Conservation (phyloP, 2,888 invertebrate species). For the Hypselothyrea guttata region DNA sequence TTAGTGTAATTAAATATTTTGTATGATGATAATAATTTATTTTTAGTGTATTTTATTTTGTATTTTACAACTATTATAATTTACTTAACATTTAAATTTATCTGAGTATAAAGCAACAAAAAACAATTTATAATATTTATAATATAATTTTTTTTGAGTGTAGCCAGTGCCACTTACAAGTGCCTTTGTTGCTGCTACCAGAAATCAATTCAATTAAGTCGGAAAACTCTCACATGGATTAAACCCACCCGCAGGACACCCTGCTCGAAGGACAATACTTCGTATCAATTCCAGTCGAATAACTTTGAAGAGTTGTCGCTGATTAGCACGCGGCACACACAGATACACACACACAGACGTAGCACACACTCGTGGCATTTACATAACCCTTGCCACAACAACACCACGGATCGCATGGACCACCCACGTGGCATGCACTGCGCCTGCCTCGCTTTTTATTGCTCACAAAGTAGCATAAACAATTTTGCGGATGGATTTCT, state of each 20-base stretch:
- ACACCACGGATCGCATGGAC: slow-evolving; percentile 46
- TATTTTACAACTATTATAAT: too few species aligned
- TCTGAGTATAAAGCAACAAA: too few species aligned
- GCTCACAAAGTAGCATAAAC: slow-evolving; percentile 75
- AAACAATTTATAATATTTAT: too few species aligned
- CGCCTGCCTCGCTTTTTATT: slow-evolving; percentile 67
- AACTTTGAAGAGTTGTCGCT: slow-evolving; percentile 77
- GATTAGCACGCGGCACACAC: slow-evolving; percentile 68
- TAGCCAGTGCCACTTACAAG: slow-evolving; percentile 62
- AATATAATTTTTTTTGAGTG: too few species aligned
- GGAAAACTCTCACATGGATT: slow-evolving; percentile 62
- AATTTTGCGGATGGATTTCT: slow-evolving; percentile 65
- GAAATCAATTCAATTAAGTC: slow-evolving; percentile 65
- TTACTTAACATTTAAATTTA: too few species aligned
- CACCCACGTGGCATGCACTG: slow-evolving; percentile 59
- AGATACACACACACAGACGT: slow-evolving; percentile 1
- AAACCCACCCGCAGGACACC: slow-evolving; percentile 14
- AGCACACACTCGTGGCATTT: slow-evolving; percentile 16
- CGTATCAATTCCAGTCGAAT: slow-evolving; percentile 77
- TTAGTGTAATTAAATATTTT: too few species aligned
- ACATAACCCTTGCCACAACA: slow-evolving; percentile 37
- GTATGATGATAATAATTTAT: too few species aligned
- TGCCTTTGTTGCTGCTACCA: slow-evolving; percentile 55
- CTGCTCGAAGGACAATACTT: slow-evolving; percentile 55
- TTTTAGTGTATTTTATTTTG: too few species aligned